phyloP scores from a whole-genome alignment of 2,888 invertebrate genomes.

The Chelonus formosanus region DNA sequence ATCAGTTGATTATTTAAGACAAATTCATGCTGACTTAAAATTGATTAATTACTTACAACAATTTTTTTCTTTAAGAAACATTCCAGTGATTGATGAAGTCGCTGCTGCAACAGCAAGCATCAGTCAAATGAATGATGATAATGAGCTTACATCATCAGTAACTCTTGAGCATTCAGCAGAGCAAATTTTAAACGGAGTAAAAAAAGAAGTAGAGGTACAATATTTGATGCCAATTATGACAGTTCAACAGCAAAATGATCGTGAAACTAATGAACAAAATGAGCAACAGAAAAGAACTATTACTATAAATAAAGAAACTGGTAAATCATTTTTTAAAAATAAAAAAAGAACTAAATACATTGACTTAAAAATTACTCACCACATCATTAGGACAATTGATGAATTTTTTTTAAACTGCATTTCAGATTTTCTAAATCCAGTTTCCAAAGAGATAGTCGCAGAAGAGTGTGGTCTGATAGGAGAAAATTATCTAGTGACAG shows the following conservation, averaged over 20 bases:
- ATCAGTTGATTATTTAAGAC: neutral
- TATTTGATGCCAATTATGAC: slow-evolving; percentile 64
- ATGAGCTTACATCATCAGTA: slow-evolving; percentile 51
- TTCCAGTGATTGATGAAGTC: slow-evolving; percentile 63
- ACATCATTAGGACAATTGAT: no score
- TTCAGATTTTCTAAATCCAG: slow-evolving; percentile 70
- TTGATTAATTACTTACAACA: neutral
- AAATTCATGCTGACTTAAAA: neutral
- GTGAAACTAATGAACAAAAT: slow-evolving; percentile 24
- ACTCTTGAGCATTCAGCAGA: slow-evolving; percentile 70
- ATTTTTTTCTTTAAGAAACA: slow-evolving; percentile 1
- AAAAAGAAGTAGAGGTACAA: slow-evolving; percentile 71
- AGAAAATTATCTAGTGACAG: slow-evolving; percentile 68
- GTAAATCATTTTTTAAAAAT: slow-evolving; percentile 40
- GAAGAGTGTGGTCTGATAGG: slow-evolving; percentile 79
- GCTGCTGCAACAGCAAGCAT: slow-evolving; percentile 70
- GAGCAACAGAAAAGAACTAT: slow-evolving; percentile 21
- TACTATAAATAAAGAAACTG: slow-evolving; percentile 56
- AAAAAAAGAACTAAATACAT: slow-evolving; percentile 21
- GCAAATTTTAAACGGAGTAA: slow-evolving; percentile 71
- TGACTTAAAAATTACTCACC: no score
- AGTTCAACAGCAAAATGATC: slow-evolving; percentile 45
- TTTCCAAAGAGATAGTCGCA: slow-evolving; percentile 81
- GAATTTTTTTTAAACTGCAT: slow-evolving; percentile 17
- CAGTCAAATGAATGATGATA: slow-evolving; percentile 50